Evolutionary conservation across 2,888 invertebrate species (phyloP).

Genomic region (Limulus polyphemus): DNA sequence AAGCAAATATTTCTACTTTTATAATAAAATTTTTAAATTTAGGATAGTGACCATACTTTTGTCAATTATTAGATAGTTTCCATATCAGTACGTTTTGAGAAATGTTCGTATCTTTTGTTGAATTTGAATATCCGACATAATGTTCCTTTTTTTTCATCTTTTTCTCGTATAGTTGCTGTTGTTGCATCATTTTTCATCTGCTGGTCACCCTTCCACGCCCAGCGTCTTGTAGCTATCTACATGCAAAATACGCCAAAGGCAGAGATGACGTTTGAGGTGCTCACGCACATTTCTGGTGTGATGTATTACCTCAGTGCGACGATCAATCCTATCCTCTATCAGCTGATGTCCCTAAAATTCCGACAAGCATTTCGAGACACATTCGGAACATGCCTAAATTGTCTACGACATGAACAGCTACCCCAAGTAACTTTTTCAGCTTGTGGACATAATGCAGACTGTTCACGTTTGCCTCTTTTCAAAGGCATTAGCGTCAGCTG

Average conservation of each 20-base stretch:
- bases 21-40: no score
- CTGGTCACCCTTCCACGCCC: constrained; percentile 84
- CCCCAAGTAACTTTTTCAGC: no score
- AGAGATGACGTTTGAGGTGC: constrained; percentile 27
- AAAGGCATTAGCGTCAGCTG: no score
- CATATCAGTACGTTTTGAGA: no score
- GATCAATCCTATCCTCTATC: constrained; percentile 31
- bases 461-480: no score
- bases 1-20: no score
- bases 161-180: constrained; percentile 39
- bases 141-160: constrained; percentile 16
- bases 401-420: background rate
- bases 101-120: constrained; percentile 2
- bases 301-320: constrained; percentile 37
- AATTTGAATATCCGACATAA: background rate
- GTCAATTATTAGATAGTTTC: no score
- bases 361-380: constrained; percentile 38
- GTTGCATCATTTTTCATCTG: constrained; percentile 72
- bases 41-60: no score
- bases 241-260: constrained; percentile 28
- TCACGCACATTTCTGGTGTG: constrained; percentile 37
- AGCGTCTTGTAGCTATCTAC: constrained; percentile 56
- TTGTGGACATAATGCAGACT: no score
- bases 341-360: constrained; percentile 37
- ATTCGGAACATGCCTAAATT: constrained; percentile 20